Evolutionary conservation across 2,888 invertebrate genomes (phyloP).

Genomic region (Automeris io): DNA sequence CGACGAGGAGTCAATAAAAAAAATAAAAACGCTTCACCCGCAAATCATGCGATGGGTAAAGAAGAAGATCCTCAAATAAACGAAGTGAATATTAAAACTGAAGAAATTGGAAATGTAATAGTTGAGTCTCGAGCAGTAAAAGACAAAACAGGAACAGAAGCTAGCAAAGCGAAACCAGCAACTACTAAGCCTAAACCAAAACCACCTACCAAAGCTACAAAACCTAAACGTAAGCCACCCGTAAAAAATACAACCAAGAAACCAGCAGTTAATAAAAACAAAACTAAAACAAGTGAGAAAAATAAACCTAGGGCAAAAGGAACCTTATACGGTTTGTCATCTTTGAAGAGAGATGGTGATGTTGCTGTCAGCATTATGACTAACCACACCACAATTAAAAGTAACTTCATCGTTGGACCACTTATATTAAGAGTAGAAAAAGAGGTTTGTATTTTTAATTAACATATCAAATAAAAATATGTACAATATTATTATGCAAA

Average conservation of each 20-base stretch:
- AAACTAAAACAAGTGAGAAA: constrained; percentile 58
- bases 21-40: constrained; percentile 32
- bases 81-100: constrained; percentile 30
- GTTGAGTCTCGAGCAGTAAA: constrained; percentile 51
- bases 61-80: constrained; percentile 32
- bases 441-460: constrained; percentile 67
- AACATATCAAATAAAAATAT: background rate
- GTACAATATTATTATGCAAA: background rate
- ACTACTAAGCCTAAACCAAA: constrained; percentile 41
- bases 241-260: constrained; percentile 51
- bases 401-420: constrained; percentile 88
- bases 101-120: constrained; percentile 18
- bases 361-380: constrained; percentile 88
- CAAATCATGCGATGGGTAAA: constrained; percentile 32
- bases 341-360: constrained; percentile 86
- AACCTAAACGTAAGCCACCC: constrained; percentile 56
- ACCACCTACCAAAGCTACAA: constrained; percentile 33
- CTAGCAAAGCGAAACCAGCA: constrained; percentile 53
- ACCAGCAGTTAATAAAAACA: constrained; percentile 48
- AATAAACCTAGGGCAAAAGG: constrained; percentile 83
- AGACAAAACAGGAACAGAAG: constrained; percentile 35
- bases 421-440: constrained; percentile 87
- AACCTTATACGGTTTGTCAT: constrained; percentile 87
- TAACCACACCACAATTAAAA: constrained; percentile 88
- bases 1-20: constrained; percentile 39